Evolutionary conservation across 2,113 vertebrate species (phyloP).

Genomic region (Pelecanoides urinatrix): DNA sequence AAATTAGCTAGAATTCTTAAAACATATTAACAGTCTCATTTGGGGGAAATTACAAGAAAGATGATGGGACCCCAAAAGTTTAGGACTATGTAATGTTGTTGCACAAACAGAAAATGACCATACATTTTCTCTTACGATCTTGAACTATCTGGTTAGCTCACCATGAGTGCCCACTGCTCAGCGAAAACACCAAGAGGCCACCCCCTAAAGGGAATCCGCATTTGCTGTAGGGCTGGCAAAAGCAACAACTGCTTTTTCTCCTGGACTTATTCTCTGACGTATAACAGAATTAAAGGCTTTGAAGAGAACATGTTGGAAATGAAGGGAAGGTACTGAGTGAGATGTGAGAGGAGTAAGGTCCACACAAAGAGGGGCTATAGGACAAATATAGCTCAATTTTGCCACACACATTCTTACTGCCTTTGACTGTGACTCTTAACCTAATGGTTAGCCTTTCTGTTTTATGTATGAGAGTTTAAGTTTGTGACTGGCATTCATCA

Average conservation of each 20-base stretch:
- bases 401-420: background rate
- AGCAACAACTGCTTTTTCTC: background rate
- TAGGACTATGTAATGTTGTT: background rate
- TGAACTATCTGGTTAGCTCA: background rate
- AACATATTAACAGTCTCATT: background rate
- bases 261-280: background rate
- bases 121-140: background rate
- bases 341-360: background rate
- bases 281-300: background rate
- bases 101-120: background rate
- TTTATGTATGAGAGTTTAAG: background rate
- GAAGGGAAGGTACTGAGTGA: background rate
- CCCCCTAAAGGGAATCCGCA: background rate
- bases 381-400: background rate
- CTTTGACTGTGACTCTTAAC: background rate
- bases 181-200: background rate
- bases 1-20: background rate
- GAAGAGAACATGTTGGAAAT: background rate
- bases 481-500: conserved; percentile 29
- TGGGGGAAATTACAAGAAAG: background rate
- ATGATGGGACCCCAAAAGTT: background rate
- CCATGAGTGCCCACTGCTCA: background rate
- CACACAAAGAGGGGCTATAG: background rate
- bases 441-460: background rate
- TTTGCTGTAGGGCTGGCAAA: background rate